Percentiles rank a stretch among this genome's conserved stretches.
Conservation (phyloP, 2,888 invertebrate genomes). For the Malacosoma neustria region DNA sequence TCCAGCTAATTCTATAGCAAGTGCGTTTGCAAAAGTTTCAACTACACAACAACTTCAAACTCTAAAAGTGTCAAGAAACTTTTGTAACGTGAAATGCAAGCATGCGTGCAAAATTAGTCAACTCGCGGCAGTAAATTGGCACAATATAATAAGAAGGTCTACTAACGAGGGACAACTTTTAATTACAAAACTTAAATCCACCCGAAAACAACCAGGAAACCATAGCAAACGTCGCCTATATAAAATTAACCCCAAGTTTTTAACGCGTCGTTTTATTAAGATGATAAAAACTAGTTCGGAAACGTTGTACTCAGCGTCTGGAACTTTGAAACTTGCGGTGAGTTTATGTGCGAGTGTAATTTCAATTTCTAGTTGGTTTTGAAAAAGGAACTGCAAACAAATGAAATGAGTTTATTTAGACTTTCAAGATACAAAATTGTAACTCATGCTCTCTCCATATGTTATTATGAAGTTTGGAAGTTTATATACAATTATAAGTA, state of each 20-base stretch:
- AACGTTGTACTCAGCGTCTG: constrained; percentile 26
- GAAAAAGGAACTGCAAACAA: neutral
- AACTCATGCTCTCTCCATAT: too few relatives aligned
- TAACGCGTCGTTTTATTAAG: constrained; percentile 32
- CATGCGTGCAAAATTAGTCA: constrained; percentile 10
- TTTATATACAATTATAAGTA: too few relatives aligned
- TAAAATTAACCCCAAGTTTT: constrained; percentile 25
- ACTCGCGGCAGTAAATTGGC: constrained; percentile 29
- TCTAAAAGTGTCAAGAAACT: neutral
- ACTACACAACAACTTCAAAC: neutral
- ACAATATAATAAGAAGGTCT: constrained; percentile 25
- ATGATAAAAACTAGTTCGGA: constrained; percentile 35
- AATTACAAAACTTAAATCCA: constrained; percentile 56
- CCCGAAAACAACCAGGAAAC: constrained; percentile 35
- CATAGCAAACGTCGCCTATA: constrained; percentile 30
- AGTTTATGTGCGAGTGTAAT: constrained; percentile 31
- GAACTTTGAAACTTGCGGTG: constrained; percentile 22
- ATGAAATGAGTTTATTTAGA: too few relatives aligned
- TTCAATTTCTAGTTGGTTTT: constrained; percentile 28
- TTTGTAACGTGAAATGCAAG: neutral
- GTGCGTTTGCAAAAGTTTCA: neutral
- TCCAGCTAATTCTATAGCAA: too few relatives aligned
- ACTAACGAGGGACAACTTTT: constrained; percentile 50
- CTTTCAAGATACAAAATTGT: too few relatives aligned
- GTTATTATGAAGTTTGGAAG: too few relatives aligned